These are phyloP conservation scores for Hydropsyche betteni DNA, from an alignment of 2,888 invertebrate species.

Conservation along the genomic window DNA sequence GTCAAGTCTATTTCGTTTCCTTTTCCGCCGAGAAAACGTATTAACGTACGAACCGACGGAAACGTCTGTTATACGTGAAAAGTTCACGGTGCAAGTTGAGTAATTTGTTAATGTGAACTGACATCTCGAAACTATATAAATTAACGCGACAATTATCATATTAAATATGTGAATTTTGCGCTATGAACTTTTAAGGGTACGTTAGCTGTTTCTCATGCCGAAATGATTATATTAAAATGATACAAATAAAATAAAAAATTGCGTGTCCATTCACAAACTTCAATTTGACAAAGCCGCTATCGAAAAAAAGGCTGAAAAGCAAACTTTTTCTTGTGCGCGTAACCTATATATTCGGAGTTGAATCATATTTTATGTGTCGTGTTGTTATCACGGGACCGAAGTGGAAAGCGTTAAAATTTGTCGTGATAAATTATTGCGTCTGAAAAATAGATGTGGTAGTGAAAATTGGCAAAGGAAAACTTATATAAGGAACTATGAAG, in stretches of 20 bases:
- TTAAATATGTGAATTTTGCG: background rate
- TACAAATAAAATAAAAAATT: too few relatives aligned
- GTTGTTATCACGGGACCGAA: slow-evolving; percentile 1
- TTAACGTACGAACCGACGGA: too few relatives aligned
- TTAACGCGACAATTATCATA: slow-evolving; percentile 13
- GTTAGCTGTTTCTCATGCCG: background rate
- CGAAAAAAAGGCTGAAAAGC: background rate
- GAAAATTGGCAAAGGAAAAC: slow-evolving; percentile 30
- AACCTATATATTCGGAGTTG: slow-evolving; percentile 9
- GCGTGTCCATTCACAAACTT: too few relatives aligned
- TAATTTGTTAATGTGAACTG: slow-evolving; percentile 20
- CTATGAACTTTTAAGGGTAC: background rate
- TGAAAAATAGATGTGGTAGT: slow-evolving; percentile 26
- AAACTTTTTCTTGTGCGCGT: too few relatives aligned
- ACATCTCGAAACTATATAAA: background rate
- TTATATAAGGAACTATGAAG: slow-evolving; percentile 5
- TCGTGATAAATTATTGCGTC: slow-evolving; percentile 25
- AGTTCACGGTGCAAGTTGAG: slow-evolving; percentile 3
- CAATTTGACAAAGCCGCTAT: background rate
- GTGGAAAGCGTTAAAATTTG: slow-evolving; percentile 24
- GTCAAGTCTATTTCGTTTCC: slow-evolving; percentile 1
- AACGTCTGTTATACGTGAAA: too few relatives aligned
- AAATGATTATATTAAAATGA: background rate
- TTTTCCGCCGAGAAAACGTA: too few relatives aligned
- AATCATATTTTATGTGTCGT: slow-evolving; percentile 19